Evolutionary conservation across 2,113 vertebrate genomes (phyloP), one percentile per base, ranked within the genome.

Genomic region (Ammospiza nelsoni): DNA sequence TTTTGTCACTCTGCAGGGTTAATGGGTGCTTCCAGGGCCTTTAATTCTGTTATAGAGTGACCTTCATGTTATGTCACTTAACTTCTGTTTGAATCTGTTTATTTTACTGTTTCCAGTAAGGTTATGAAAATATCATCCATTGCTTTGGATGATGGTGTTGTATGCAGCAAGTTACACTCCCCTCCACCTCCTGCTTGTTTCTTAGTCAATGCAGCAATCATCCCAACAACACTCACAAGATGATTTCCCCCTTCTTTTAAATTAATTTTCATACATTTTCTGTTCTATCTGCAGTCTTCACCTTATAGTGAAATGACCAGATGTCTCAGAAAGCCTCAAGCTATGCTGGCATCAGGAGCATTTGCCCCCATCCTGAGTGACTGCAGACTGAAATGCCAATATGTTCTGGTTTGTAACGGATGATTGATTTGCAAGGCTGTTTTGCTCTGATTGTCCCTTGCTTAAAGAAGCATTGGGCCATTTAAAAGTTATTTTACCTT

Each of bases 371-470:
- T 96, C 94, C 85, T 82, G 84, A 89, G 89, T 77, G 79, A 91
- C 94, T 96, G 78, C 69, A 67, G 95, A 71, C 86, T 92, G 91
- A 84, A 77, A 46, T 94, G 87, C 71, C 95, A 96, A 90, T 95
- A 94, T 96, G 87, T 95, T 96, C 94, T 87, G 82, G 62, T 97
- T 97, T 97, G 84, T 96, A 95, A 94, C 90, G 90, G 95, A 94
- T 94, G 95, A 94, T 87, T 95, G 94, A 96, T 97, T 97, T 96
- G 83, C 86, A 88, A 86, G 78, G 66, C 66, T 96, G 90, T 90
- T 97, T 95, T 89, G 61, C 94, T 72, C 52, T 69, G 68, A 65
- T 95, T 86, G 62, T 84, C 44, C 62, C 29, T 80, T 87, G 52
- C 72, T 83, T 95, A 67, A 86, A 85, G 72, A 91, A 97, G 59